Evolutionary conservation across 2,113 vertebrate species (phyloP).

Genomic region (Sander lucioperca): DNA sequence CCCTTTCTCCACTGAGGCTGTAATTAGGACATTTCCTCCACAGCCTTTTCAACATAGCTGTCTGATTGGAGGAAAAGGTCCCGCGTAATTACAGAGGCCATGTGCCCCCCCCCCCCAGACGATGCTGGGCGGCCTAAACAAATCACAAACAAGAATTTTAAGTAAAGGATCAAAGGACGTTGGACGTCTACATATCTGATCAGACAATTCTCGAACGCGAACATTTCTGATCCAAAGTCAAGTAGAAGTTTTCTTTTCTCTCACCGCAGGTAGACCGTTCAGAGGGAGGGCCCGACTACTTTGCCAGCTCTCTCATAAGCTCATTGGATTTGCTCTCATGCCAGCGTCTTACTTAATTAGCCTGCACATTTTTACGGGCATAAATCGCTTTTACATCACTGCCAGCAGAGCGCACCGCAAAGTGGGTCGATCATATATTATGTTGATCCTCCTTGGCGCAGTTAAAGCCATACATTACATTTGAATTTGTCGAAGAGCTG

Average conservation of each 20-base stretch:
- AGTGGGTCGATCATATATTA: constrained; percentile 84
- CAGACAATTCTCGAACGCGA: not conserved
- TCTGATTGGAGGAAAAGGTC: constrained; percentile 62
- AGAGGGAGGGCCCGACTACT: constrained; percentile 7
- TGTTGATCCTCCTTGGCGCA: constrained; percentile 78
- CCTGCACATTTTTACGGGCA: constrained; percentile 79
- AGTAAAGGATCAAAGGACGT: constrained; percentile 58
- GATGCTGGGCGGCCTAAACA: constrained; percentile 37
- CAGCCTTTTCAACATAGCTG: constrained; percentile 53
- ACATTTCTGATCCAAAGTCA: constrained; percentile 6
- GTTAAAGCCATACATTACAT: constrained; percentile 79
- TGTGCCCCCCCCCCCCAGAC: not conserved
- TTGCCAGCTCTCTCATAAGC: constrained; percentile 77
- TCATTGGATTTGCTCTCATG: constrained; percentile 77
- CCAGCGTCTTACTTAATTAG: constrained; percentile 82
- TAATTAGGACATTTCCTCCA: constrained; percentile 76
- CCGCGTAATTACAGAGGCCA: constrained; percentile 62
- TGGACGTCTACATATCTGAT: constrained; percentile 7
- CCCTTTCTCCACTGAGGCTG: constrained; percentile 55
- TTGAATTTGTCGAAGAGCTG: constrained; percentile 76
- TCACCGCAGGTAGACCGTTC: constrained; percentile 58
- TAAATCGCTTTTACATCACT: constrained; percentile 79
- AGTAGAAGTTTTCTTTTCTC: constrained; percentile 26
- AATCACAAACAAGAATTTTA: constrained; percentile 69
- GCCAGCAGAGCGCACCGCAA: constrained; percentile 73